phyloP scores from a whole-genome alignment of 2,888 invertebrate genomes.

The Zaprionus bogoriensis region DNA sequence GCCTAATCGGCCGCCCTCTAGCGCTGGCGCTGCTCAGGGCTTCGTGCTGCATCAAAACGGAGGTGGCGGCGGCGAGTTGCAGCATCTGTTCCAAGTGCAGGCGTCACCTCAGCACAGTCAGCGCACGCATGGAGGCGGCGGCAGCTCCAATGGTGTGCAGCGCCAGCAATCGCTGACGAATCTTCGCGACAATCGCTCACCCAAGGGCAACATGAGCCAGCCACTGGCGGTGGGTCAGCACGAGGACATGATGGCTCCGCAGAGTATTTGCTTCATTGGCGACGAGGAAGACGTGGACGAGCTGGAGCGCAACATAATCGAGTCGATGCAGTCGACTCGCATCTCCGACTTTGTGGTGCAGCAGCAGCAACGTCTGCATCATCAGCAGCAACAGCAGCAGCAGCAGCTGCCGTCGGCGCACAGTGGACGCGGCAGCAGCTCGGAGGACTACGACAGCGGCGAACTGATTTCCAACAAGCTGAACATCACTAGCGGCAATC shows the following conservation, averaged over 20 bases:
- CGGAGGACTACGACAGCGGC: conserved; percentile 81
- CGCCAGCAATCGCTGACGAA: conserved; percentile 78
- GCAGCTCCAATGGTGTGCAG: conserved; percentile 65
- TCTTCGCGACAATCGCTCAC: conserved; percentile 74
- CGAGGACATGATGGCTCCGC: conserved; percentile 95
- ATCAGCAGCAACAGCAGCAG: conserved; percentile 52
- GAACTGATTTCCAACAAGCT: conserved; percentile 84
- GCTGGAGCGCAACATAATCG: conserved; percentile 82
- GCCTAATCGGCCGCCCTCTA: conserved; percentile 69
- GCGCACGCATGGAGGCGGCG: conserved; percentile 26
- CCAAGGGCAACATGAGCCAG: conserved; percentile 56
- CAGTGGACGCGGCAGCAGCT: conserved; percentile 86
- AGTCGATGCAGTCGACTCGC: conserved; percentile 78
- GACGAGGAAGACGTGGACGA: conserved; percentile 85
- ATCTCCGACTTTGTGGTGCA: conserved; percentile 69
- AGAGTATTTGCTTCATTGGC: conserved; percentile 95
- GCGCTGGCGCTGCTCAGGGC: conserved; percentile 76
- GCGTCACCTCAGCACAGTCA: conserved; percentile 87
- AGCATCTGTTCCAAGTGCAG: conserved; percentile 83
- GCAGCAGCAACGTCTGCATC: conserved; percentile 53
- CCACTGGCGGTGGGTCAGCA: conserved; percentile 83
- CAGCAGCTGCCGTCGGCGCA: conserved; percentile 49
- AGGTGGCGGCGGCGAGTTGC: conserved; percentile 85
- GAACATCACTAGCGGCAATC: conserved; percentile 93
- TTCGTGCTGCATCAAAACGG: conserved; percentile 88